These are phyloP conservation scores for Deroplatys truncata DNA, from an alignment of 2,888 invertebrate genomes.

Conservation along the genomic window DNA sequence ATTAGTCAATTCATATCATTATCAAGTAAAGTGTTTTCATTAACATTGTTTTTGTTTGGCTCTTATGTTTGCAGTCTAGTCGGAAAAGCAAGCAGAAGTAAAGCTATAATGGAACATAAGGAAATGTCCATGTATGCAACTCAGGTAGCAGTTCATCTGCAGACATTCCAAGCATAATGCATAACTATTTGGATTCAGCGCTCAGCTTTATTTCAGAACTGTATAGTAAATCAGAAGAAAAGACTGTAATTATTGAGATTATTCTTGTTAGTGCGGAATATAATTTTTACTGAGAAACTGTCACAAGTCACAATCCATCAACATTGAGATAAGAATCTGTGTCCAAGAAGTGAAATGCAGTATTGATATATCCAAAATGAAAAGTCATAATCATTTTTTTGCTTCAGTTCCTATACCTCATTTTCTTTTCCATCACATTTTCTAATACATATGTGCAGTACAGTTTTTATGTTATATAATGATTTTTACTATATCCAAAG, in stretches of 20 bases:
- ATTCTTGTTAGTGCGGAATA: not conserved
- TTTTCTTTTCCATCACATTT: not conserved
- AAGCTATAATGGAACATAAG: not conserved
- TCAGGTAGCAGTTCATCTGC: not conserved
- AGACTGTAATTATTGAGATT: not conserved
- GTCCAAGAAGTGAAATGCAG: not conserved
- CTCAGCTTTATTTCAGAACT: not conserved
- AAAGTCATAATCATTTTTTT: not conserved
- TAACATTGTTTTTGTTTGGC: not conserved
- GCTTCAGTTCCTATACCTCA: not conserved
- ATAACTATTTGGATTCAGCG: not conserved
- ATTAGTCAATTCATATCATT: too few relatives aligned
- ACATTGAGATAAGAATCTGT: not conserved
- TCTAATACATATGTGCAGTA: not conserved
- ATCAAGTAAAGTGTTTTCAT: too few relatives aligned
- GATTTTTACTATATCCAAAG: not conserved
- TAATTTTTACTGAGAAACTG: not conserved
- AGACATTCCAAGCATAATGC: not conserved
- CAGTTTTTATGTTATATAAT: not conserved
- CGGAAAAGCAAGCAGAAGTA: conserved; percentile 29
- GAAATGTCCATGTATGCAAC: not conserved
- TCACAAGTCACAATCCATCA: not conserved
- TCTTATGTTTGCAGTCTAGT: conserved; percentile 21
- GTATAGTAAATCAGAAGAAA: not conserved
- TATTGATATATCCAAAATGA: not conserved